A percentile compares a stretch with the other conserved stretches of the same genome.
Conservation (phyloP, 2,797 vertebrate species). For the Crenuchus spilurus region DNA sequence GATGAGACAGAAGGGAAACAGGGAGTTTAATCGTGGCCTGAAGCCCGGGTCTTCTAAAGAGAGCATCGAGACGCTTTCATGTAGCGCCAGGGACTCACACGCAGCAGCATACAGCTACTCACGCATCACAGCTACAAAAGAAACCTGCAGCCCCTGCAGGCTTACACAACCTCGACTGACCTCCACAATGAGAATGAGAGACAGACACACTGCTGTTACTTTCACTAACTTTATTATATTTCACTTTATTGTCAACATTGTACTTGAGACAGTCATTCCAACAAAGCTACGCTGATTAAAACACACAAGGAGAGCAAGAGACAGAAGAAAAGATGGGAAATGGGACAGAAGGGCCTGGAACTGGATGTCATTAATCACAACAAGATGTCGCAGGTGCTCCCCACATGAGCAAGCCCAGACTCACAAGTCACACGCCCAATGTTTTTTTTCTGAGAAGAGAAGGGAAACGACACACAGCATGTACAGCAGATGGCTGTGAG, state of each 20-base stretch:
- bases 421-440: background rate
- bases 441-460: background rate
- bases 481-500: background rate
- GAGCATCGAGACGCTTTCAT: slow-evolving; percentile 39
- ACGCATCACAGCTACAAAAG: slow-evolving; percentile 10
- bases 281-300: too few relatives aligned
- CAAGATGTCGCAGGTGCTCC: slow-evolving; percentile 25
- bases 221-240: too few relatives aligned
- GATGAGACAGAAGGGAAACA: background rate
- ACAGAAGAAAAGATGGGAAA: background rate
- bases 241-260: too few relatives aligned
- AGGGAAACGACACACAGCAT: slow-evolving; percentile 16
- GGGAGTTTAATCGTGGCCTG: slow-evolving; percentile 39
- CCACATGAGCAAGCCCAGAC: slow-evolving; percentile 7
- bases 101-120: background rate
- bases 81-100: slow-evolving; percentile 27
- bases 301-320: background rate
- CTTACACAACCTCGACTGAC: slow-evolving; percentile 6
- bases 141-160: background rate
- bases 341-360: background rate
- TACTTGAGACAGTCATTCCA: too few relatives aligned
- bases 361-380: background rate
- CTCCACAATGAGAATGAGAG: slow-evolving; percentile 2
- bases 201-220: too few relatives aligned
- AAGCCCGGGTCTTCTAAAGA: slow-evolving; percentile 22